phyloP scores from a whole-genome alignment of 2,113 vertebrate species.

The Lipophrys pholis region DNA sequence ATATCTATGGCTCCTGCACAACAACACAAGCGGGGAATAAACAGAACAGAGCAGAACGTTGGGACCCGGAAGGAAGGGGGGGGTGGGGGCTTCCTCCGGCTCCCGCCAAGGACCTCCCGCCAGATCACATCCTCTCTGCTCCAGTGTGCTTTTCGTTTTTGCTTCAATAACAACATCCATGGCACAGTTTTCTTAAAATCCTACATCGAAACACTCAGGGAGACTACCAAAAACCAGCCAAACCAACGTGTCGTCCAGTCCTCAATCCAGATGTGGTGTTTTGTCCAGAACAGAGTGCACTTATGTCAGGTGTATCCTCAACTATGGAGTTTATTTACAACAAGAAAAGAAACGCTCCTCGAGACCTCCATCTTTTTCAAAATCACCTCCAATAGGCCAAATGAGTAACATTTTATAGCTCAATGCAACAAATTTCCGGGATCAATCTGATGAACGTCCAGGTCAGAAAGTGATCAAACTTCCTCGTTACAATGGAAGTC shows the following conservation, averaged over 20 bases:
- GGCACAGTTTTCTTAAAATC: conserved; percentile 16
- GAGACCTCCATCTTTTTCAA: conserved; percentile 3
- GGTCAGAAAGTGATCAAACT: too few species aligned
- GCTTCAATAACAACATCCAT: conserved; percentile 11
- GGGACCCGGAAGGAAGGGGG: too few species aligned
- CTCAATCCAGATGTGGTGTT: conserved; percentile 5
- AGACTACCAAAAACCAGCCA: conserved; percentile 1
- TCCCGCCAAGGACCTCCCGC: background rate
- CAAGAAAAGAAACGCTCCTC: conserved; percentile 2
- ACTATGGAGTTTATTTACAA: conserved; percentile 45
- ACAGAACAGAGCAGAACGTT: conserved; percentile 25
- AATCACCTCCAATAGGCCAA: conserved; percentile 1
- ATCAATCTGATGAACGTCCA: too few species aligned
- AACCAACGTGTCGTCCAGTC: background rate
- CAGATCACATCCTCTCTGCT: conserved; percentile 35
- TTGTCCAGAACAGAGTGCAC: conserved; percentile 18
- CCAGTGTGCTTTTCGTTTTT: background rate
- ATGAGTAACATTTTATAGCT: too few species aligned
- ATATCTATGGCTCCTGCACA: conserved; percentile 31
- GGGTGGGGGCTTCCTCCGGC: background rate
- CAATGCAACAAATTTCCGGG: too few species aligned
- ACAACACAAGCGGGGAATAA: conserved; percentile 36
- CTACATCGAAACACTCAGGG: background rate
- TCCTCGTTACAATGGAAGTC: too few species aligned
- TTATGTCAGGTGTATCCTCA: background rate